These are phyloP conservation scores for Typhlomys cinereus DNA, from an alignment of 2,113 vertebrate species.

Conservation along the genomic window DNA sequence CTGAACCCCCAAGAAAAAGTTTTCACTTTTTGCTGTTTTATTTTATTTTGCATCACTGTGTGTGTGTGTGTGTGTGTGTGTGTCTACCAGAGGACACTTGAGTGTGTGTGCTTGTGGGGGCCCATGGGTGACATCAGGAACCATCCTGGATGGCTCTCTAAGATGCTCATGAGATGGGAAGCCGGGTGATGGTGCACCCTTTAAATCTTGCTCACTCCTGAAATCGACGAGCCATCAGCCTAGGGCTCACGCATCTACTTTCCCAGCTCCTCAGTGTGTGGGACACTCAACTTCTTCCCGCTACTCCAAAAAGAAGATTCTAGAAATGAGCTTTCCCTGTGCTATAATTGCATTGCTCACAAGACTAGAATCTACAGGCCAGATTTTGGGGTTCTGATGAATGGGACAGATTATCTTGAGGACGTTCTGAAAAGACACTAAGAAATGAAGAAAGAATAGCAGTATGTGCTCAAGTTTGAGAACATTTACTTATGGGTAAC, in stretches of 20 bases:
- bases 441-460: neutral
- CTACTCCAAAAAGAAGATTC: neutral
- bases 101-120: no score
- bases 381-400: neutral
- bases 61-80: no score
- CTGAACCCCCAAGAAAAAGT: constrained; percentile 49
- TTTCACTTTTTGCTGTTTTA: no score
- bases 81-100: no score
- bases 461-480: neutral
- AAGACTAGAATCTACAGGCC: neutral
- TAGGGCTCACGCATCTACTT: neutral
- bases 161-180: neutral
- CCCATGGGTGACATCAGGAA: no score
- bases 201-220: neutral
- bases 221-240: neutral
- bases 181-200: no score
- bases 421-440: constrained; percentile 14
- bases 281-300: neutral
- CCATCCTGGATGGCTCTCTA: no score
- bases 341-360: neutral
- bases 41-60: no score
- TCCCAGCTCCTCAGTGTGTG: neutral
- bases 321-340: neutral
- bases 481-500: constrained; percentile 15
- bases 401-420: neutral